phyloP scores from a whole-genome alignment of 2,888 invertebrate genomes.

The Lacanobia oleracea region DNA sequence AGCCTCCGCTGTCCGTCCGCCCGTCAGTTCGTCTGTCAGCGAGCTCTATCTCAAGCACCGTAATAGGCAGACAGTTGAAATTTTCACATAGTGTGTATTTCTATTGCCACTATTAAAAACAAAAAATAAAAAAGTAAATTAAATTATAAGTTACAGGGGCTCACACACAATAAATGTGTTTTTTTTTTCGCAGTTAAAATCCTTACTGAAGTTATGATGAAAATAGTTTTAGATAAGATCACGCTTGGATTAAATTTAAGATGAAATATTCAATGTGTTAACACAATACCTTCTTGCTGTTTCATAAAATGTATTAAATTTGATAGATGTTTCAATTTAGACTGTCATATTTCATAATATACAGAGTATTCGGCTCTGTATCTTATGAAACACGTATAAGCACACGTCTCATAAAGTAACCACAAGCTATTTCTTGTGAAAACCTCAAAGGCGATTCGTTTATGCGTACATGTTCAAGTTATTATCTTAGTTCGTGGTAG shows the following conservation, averaged over 20 bases:
- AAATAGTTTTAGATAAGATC: not conserved
- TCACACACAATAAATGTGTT: too few species aligned
- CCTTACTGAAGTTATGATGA: too few species aligned
- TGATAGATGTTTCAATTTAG: constrained; percentile 32
- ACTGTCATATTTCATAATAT: constrained; percentile 24
- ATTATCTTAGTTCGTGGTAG: constrained; percentile 5
- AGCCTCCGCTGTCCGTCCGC: too few species aligned
- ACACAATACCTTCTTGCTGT: not conserved
- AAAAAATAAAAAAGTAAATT: too few species aligned
- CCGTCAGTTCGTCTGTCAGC: too few species aligned
- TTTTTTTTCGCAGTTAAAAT: not conserved
- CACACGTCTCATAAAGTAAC: constrained; percentile 3
- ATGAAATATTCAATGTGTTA: not conserved
- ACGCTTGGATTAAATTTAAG: not conserved
- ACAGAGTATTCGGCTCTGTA: not conserved
- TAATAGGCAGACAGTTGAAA: too few species aligned
- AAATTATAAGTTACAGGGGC: too few species aligned
- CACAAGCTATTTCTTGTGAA: constrained; percentile 15
- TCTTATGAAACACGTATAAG: not conserved
- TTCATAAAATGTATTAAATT: constrained; percentile 11
- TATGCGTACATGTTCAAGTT: not conserved
- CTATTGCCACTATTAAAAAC: too few species aligned
- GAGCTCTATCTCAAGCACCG: too few species aligned
- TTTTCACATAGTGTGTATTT: too few species aligned
- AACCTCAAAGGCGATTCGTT: constrained; percentile 1